Percentiles rank a stretch among this genome's conserved stretches.
These are phyloP conservation scores for Drosophila takahashii DNA, from an alignment of 1,140 invertebrate species.

Conservation along the genomic window DNA sequence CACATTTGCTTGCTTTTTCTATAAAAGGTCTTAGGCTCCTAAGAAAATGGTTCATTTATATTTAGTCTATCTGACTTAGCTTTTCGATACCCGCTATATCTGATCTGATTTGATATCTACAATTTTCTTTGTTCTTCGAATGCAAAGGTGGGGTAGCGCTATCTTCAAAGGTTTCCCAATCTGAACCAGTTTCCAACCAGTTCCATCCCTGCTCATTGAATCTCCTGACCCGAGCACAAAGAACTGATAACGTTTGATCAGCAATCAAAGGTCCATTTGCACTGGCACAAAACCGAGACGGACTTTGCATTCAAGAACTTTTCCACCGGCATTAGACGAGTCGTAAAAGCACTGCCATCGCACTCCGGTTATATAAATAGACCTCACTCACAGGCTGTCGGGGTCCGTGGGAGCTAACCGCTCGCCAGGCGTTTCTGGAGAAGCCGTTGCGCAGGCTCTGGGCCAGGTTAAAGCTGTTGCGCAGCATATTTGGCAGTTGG, in stretches of 20 bases:
- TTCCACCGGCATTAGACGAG: conserved; percentile 19
- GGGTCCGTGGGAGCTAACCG: conserved; percentile 61
- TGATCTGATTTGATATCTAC: too few species aligned
- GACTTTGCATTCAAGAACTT: conserved; percentile 39
- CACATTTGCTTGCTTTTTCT: too few species aligned
- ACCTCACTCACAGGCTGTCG: conserved; percentile 66
- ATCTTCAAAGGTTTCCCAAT: background rate
- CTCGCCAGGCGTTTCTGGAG: conserved; percentile 58
- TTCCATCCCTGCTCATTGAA: conserved; percentile 10
- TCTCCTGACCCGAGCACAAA: conserved; percentile 42
- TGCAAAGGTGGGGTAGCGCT: background rate
- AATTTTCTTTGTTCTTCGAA: background rate
- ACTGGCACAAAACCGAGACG: conserved; percentile 3
- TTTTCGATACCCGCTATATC: too few species aligned
- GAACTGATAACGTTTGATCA: conserved; percentile 35
- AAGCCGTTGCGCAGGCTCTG: conserved; percentile 56
- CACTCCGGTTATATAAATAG: conserved; percentile 31
- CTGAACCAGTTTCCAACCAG: conserved; percentile 18
- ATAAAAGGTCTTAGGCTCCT: too few species aligned
- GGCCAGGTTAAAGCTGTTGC: conserved; percentile 56
- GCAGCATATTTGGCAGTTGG: conserved; percentile 56
- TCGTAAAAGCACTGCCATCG: background rate
- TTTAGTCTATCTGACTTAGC: too few species aligned
- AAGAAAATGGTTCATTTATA: too few species aligned
- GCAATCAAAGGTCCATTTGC: conserved; percentile 31